Base-by-base conservation (phyloP, 35 echinoderm and acorn worm genomes). In the Acanthaster planci region DNA sequence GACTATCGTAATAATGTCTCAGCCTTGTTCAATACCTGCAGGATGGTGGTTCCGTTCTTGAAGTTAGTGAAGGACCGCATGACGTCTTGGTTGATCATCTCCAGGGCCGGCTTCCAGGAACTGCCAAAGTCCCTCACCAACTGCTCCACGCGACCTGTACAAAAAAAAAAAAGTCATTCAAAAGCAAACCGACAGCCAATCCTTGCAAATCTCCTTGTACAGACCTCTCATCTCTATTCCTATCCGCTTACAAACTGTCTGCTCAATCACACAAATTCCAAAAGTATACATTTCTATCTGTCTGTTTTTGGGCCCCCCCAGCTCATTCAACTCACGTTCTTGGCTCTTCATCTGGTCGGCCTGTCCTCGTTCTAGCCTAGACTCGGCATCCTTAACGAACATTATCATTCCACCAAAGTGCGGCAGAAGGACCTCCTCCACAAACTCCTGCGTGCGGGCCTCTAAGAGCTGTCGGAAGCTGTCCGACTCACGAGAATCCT, bases 31-130 rank as follows among this genome's bases (percentile, higher is more conserved):
- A n/a, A 77, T 78, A 98, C 95, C 87, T 98, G 95, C 34, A 98
- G 53, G 67, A 99, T 99, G 22, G 84, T 84, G 56, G 96, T 99
- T 54, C 96, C 96, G 80, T 99, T 99, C 85, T 99, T 99, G 82
- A 99, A 99, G 77, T 99, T 99, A 64, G 96, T 99, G 64, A 99
- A 94, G 2, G 96, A 99, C 58, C 89, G 87, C 96, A 99, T 99
- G 36, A 99, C 86, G 42, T 99, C 96, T 52, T 99, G 96, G 68
- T 93, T 99, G 37, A 99, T 94, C 38, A 54, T 84, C 40, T 97
- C 96, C 31, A 99, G 94, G 15, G 91, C 88, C 40, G 86, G 88
- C 64, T 99, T 99, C 96, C 96, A 99, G 5, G 84, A 64, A 1
- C 84, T 79, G 14, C 82, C 89, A 88, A 99, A 99, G 35, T 84